A percentile compares a stretch with the other conserved stretches of the same genome.
phyloP scores from a whole-genome alignment of 2,797 vertebrate genomes.

The Neosilurus hyrtlii region DNA sequence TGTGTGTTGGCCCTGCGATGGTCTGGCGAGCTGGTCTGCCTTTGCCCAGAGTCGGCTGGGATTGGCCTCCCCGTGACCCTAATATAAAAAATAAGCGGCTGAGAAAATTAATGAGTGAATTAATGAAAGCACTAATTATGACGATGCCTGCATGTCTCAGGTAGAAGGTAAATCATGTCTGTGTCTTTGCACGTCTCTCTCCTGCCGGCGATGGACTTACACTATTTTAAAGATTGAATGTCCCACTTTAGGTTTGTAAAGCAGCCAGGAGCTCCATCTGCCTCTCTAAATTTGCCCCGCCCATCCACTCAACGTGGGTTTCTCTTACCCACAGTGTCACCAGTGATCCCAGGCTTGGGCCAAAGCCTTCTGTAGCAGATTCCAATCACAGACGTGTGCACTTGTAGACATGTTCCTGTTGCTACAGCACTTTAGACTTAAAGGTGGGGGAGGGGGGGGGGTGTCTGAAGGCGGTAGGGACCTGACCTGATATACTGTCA shows the following conservation, averaged over 20 bases:
- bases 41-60: too few relatives aligned
- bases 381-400: constrained; percentile 30
- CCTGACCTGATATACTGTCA: constrained; percentile 69
- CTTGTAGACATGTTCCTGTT: constrained; percentile 34
- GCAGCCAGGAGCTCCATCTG: constrained; percentile 32
- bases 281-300: constrained; percentile 7
- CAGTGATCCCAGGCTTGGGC: constrained; percentile 19
- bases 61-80: too few relatives aligned
- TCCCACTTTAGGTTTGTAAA: constrained; percentile 47
- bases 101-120: too few relatives aligned
- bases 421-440: constrained; percentile 34
- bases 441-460: constrained; percentile 18
- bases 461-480: constrained; percentile 56
- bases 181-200: constrained; percentile 24
- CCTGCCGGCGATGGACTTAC: constrained; percentile 34
- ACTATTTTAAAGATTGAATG: constrained; percentile 40
- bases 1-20: too few relatives aligned
- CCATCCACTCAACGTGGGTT: constrained; percentile 9
- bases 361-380: constrained; percentile 23
- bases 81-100: too few relatives aligned
- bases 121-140: constrained; percentile 39
- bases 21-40: too few relatives aligned
- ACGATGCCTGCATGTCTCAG: constrained; percentile 29
- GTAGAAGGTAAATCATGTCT: constrained; percentile 29
- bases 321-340: constrained; percentile 8